Evolutionary conservation across 30 jellyfish, hydroid and myxozoan genomes (phyloP).

Genomic region (Aurelia coerulea): DNA sequence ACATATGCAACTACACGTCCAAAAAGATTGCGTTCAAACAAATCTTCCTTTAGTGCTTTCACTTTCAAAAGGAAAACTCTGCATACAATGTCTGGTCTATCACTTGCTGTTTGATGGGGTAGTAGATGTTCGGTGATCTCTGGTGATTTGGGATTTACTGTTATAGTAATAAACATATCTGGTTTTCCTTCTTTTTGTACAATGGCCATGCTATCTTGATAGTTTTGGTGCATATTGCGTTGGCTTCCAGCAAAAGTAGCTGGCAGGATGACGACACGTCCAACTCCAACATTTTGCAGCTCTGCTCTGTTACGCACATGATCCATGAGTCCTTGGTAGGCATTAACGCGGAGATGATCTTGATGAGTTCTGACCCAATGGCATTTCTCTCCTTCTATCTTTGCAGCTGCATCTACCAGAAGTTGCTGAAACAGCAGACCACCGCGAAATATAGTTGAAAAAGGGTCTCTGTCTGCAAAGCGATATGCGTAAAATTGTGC

Average conservation of each 20-base stretch:
- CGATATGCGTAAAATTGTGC: neutral
- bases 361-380: neutral
- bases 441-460: neutral
- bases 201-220: slow-evolving; percentile 49
- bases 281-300: neutral
- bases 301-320: slow-evolving; percentile 2
- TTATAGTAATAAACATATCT: neutral
- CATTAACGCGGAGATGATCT: neutral
- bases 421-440: neutral
- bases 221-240: slow-evolving; percentile 44
- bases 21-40: slow-evolving; percentile 8
- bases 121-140: neutral
- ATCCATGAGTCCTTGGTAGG: slow-evolving; percentile 2
- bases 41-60: slow-evolving; percentile 13
- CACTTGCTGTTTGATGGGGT: neutral
- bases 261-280: slow-evolving; percentile 52
- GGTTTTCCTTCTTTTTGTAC: neutral
- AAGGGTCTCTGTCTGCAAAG: neutral
- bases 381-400: neutral
- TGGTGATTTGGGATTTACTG: neutral
- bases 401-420: neutral
- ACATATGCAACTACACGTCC: slow-evolving; percentile 50
- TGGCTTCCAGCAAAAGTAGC: slow-evolving; percentile 40
- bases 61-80: slow-evolving; percentile 34
- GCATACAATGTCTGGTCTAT: slow-evolving; percentile 51